A percentile compares a stretch with the other conserved stretches of the same genome.
These are phyloP conservation scores for Drosophila oshimai DNA, from an alignment of 1,140 invertebrate genomes.

Conservation along the genomic window DNA sequence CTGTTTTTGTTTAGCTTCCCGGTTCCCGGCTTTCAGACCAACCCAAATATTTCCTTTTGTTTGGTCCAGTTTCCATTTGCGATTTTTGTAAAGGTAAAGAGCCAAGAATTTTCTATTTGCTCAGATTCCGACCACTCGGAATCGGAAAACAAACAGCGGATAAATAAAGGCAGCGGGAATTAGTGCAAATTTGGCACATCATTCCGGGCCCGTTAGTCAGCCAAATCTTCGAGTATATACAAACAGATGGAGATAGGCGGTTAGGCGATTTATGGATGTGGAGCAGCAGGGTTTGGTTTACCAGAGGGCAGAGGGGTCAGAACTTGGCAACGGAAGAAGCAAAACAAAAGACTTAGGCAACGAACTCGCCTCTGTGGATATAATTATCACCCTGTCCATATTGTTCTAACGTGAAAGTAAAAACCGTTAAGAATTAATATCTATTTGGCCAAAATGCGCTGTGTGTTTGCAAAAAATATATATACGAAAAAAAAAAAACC, in stretches of 20 bases:
- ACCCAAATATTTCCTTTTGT: slow-evolving; percentile 25
- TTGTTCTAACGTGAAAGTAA: slow-evolving; percentile 81
- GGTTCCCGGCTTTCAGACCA: not conserved
- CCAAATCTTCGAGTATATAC: slow-evolving; percentile 7
- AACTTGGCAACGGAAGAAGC: slow-evolving; percentile 34
- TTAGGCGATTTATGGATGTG: slow-evolving; percentile 14
- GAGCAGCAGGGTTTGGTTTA: slow-evolving; percentile 10
- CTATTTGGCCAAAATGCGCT: slow-evolving; percentile 56
- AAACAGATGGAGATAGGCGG: slow-evolving; percentile 1
- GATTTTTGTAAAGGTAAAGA: slow-evolving; percentile 16
- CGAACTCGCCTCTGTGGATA: slow-evolving; percentile 58
- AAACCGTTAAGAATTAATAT: slow-evolving; percentile 81
- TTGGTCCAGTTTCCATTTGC: slow-evolving; percentile 57
- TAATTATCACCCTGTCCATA: slow-evolving; percentile 77
- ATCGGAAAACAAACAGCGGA: slow-evolving; percentile 26
- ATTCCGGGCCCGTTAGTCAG: slow-evolving; percentile 59
- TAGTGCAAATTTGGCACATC: slow-evolving; percentile 55
- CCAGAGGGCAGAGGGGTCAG: not conserved
- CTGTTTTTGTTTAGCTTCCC: not conserved
- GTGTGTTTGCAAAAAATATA: slow-evolving; percentile 11
- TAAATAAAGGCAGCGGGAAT: slow-evolving; percentile 15
- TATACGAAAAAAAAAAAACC: slow-evolving; percentile 7
- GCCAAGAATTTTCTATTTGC: slow-evolving; percentile 57
- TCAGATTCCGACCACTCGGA: slow-evolving; percentile 7
- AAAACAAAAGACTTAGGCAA: slow-evolving; percentile 69